Evolutionary conservation across 2,113 vertebrate species (phyloP), one percentile per base, ranked within the genome.

Genomic region (Callipepla squamata): DNA sequence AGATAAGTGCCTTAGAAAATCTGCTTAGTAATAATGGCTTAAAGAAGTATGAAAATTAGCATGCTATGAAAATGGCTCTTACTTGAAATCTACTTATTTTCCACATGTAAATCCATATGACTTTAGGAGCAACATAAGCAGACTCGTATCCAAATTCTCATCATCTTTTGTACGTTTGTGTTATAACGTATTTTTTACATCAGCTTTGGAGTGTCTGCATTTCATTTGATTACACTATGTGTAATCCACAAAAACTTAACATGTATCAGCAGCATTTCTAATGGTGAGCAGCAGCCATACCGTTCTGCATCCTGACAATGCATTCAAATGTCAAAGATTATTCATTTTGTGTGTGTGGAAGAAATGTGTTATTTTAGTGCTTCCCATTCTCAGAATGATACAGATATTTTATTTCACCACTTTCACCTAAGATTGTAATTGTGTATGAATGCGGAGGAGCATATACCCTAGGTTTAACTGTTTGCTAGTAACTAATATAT

Each of bases 21-120:
- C 40, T 79, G 55, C 53, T 28, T 44, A 10, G 25, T 77, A 42
- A 40, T 58, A 67, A 47, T 40, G 65, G 38, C 87, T 97, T 93
- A 75, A 91, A 95, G 82, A 92, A 75, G 26, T 93, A 85, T 88
- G 92, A 97, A 95, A 96, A 96, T 90, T 90, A 96, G 83, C 83
- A 59, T 61, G 95, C 87, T 66, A 78, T 73, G 89, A 92, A 96
- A 97, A 92, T 86, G 21, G 51, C 78, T 94, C 75, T 93, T 96
- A 91, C 93, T 95, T 96, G 68, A 93, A 93, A 91, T 74, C 66
- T 91, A 42, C 69, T 77, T 90, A 87, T 89, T 72, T 81, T 78
- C 26, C 21, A 80, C 15, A 4, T 23, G 11, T 68, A 65, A 38
- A 73, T 90, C 59, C 53, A 6, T 61, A 36, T 1, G 17, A 53